A percentile compares a stretch with the other conserved stretches of the same genome.
phyloP scores from a whole-genome alignment of 2,113 vertebrate species.

The Steatornis caripensis region DNA sequence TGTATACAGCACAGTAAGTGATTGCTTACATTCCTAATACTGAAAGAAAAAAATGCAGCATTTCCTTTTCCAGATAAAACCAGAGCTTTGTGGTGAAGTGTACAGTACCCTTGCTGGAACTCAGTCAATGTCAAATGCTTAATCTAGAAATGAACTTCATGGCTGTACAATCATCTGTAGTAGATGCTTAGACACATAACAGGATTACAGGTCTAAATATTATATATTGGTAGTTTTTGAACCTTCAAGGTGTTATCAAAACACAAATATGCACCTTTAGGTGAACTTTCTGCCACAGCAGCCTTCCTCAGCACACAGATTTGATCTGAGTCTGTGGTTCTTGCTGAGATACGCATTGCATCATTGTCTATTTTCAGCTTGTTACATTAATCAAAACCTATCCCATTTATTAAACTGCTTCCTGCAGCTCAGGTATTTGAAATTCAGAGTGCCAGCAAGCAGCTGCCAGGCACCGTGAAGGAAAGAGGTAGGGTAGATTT shows the following conservation, averaged over 20 bases:
- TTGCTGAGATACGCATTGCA: slow-evolving; percentile 72
- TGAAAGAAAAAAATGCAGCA: neutral
- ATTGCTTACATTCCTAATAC: neutral
- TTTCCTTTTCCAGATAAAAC: neutral
- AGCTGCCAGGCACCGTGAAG: slow-evolving; percentile 68
- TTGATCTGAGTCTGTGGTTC: slow-evolving; percentile 32
- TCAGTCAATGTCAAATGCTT: slow-evolving; percentile 18
- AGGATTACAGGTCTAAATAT: slow-evolving; percentile 43
- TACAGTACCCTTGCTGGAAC: neutral
- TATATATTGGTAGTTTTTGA: slow-evolving; percentile 18
- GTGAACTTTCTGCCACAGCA: neutral
- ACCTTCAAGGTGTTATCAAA: slow-evolving; percentile 42
- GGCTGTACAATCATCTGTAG: slow-evolving; percentile 47
- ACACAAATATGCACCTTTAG: slow-evolving; percentile 28
- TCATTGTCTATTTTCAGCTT: slow-evolving; percentile 75
- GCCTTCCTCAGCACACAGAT: slow-evolving; percentile 7
- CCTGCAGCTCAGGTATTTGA: slow-evolving; percentile 73
- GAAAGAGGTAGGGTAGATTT: slow-evolving; percentile 62
- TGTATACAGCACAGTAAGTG: neutral
- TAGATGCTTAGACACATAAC: neutral
- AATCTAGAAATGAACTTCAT: slow-evolving; percentile 27
- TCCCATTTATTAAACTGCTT: slow-evolving; percentile 74
- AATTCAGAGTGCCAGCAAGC: slow-evolving; percentile 69
- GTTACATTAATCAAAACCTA: slow-evolving; percentile 77
- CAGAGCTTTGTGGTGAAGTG: neutral